These are phyloP conservation scores for Leptothorax acervorum DNA, from an alignment of 2,888 invertebrate genomes.

Conservation along the genomic window DNA sequence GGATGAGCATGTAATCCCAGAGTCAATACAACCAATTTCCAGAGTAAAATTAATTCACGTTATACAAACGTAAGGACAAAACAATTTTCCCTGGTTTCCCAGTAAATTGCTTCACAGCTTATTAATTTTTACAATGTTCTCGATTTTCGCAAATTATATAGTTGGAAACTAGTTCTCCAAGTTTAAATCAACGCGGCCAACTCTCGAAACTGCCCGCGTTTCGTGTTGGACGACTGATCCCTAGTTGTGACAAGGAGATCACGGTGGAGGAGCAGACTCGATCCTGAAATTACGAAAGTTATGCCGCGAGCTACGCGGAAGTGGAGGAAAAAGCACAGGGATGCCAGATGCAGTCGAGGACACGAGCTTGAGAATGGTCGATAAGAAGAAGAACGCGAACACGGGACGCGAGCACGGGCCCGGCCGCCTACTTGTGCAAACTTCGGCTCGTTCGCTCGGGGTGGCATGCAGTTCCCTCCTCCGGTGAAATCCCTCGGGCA, in stretches of 20 bases:
- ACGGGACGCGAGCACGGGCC: neutral
- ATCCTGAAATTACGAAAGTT: conserved; percentile 47
- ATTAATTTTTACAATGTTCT: conserved; percentile 20
- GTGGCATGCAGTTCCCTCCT: neutral
- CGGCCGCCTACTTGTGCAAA: conserved; percentile 9
- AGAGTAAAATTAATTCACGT: neutral
- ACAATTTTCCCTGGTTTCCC: neutral
- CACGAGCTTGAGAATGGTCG: conserved; percentile 37
- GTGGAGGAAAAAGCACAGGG: conserved; percentile 14
- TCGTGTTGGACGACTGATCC: conserved; percentile 13
- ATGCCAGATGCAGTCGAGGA: conserved; percentile 40
- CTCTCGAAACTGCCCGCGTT: conserved; percentile 8
- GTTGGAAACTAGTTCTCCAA: neutral
- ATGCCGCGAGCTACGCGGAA: conserved; percentile 27
- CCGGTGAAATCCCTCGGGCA: neutral
- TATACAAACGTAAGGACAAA: neutral
- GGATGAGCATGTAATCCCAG: neutral
- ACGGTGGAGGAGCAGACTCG: neutral
- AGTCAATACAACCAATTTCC: neutral
- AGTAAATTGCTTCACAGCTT: neutral
- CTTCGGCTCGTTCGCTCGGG: neutral
- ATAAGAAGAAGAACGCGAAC: conserved; percentile 33
- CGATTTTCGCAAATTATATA: neutral
- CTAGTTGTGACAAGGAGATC: conserved; percentile 21
- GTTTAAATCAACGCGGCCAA: conserved; percentile 22